Evolutionary conservation across 2,797 vertebrate species (phyloP), one percentile per base, ranked within the genome.

Genomic region (Acanthurus leucopareius): DNA sequence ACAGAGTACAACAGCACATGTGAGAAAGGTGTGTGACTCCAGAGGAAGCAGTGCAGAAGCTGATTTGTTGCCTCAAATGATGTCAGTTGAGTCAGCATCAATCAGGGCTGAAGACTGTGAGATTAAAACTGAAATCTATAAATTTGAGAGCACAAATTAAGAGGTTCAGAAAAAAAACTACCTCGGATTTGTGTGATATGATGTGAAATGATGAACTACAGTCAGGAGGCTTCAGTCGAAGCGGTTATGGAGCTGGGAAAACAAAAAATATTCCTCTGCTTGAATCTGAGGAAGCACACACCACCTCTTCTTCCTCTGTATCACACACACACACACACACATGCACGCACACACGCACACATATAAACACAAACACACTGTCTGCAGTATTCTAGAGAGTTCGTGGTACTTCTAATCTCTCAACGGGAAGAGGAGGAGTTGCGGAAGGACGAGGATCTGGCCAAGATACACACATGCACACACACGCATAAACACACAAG

Each of bases 391-490:
- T 75, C 83, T 84, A 86, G 75, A 87, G 74, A 74, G 78, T 86
- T 92, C 88, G 78, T 85, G 79, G 79, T 75, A 49, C 80, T 64
- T 83, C 79, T 85, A 81, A 88, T 83, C 84, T 86, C 88, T 81
- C 80, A 73, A 63, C 86, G 85, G 89, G 90, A 93, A 92, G 88
- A 83, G 87, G 83, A 89, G 89, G 86, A 90, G 84, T 59, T 72
- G 70, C 73, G 81, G 76, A 89, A 86, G 77, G 80, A 88, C 81
- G 65, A 47, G 28, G 72, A 82, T 87, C 82, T 73, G 20, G 80
- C 81, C 86, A 89, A 80, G 35, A 84, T 47, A 85, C 74, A 83
- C 86, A 84, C 57, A 84, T 56, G 56, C 69, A 65, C 40, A 54
- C 57, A 66, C 25, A 11, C 40, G 54, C 56, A 79, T 45, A 42